Base-by-base conservation (phyloP, 2,797 vertebrate genomes). In the Garrulus glandarius region DNA sequence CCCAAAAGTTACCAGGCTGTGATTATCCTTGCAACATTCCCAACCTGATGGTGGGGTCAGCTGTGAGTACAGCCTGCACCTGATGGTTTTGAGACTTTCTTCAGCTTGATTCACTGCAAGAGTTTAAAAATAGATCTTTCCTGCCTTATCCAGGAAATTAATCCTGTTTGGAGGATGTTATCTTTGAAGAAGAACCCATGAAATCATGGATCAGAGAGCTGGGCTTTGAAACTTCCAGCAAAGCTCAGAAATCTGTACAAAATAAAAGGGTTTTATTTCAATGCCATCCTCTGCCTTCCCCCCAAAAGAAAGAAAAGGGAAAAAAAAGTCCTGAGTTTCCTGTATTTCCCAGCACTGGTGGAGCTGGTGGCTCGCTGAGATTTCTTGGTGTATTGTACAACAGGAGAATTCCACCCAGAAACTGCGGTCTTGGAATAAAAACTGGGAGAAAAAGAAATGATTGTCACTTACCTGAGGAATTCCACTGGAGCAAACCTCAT, bases 241-340 rank as follows among this genome's bases (percentile, higher is more conserved):
- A 41, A 59, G 39, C 39, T 32, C 43, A 65, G 68, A 59, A 59
- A 47, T 59, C 32, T 32, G 4, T 12, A 24, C 50, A 10, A 41
- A 61, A 60, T 8, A 3, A n/a, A 11, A 32, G 6, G 1, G 2
- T 49, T 55, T 69, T 20, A 2, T 74, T 85, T 60, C 47, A 55
- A 6, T 3, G 0, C 9, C 0, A 3, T 16, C 10, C 27, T 15
- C 26, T 49, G 14, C 47, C 36, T 65, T 60, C 24, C 5, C 16
- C 9, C 3, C 14, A 11, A 60, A 76, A 72, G n/a, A 56, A 84
- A 85, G 3, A 41, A 44, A 84, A 41, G 3, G 22, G 20, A 0
- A 5, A 26, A 8, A 4, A 6, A 44, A 16, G 1, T 24, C 59
- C 11, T 5, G 5, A 0, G 0, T 27, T 39, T 36, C 10, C 22